These are phyloP conservation scores for Pseudobourletiella spinata DNA, from an alignment of 1,140 invertebrate species.

Conservation along the genomic window DNA sequence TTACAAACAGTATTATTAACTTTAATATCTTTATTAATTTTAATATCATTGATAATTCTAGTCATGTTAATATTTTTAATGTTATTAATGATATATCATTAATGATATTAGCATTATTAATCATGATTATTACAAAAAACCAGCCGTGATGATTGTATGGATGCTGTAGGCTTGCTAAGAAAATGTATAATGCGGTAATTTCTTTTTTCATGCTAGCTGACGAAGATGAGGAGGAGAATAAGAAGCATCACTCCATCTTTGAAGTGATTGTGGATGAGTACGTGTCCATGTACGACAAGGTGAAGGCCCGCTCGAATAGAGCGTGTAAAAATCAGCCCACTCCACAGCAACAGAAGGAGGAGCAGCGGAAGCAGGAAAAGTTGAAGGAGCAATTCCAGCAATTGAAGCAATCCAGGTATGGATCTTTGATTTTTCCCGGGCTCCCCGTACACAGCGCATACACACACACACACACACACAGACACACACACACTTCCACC, in stretches of 20 bases:
- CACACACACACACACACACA: no score
- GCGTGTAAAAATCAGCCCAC: slow-evolving; percentile 47
- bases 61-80: no score
- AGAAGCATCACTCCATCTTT: slow-evolving; percentile 79
- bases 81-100: no score
- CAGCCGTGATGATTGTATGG: no score
- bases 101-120: no score
- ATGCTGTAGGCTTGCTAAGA: no score
- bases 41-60: no score
- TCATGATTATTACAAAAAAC: no score
- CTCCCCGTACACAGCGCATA: no score
- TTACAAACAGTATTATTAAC: neutral
- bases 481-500: no score
- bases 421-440: neutral
- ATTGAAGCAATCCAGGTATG: slow-evolving; percentile 60
- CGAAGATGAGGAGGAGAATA: slow-evolving; percentile 54
- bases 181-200: no score
- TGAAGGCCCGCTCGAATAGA: slow-evolving; percentile 77
- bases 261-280: slow-evolving; percentile 84
- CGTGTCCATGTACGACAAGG: slow-evolving; percentile 97
- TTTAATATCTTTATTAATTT: neutral
- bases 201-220: slow-evolving; percentile 44
- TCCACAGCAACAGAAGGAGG: slow-evolving; percentile 77
- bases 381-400: slow-evolving; percentile 82
- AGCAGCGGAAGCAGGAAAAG: slow-evolving; percentile 75